These are phyloP conservation scores for Microchrysa polita DNA, from an alignment of 2,888 invertebrate genomes.

Conservation along the genomic window DNA sequence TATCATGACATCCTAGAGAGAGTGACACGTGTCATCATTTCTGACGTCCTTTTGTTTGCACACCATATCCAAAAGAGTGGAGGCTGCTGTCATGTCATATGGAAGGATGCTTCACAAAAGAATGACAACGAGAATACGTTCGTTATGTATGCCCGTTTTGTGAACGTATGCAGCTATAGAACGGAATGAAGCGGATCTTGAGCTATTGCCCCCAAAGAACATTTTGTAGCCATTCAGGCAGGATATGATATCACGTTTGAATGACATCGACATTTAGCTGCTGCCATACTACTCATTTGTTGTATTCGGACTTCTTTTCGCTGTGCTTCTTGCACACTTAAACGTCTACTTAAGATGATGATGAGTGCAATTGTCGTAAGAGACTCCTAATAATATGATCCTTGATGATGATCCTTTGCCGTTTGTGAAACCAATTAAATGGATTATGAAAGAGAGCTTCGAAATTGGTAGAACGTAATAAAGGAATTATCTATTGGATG, in stretches of 20 bases:
- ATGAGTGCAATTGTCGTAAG: constrained; percentile 27
- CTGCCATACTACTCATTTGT: not conserved
- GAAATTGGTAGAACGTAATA: too few species aligned
- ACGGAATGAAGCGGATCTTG: constrained; percentile 18
- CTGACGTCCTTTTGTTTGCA: constrained; percentile 36
- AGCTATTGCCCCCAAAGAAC: constrained; percentile 20
- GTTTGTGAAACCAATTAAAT: too few species aligned
- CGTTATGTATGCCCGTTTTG: too few species aligned
- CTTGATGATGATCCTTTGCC: not conserved
- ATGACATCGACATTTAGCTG: constrained; percentile 20
- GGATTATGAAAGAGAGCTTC: too few species aligned
- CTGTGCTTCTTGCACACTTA: not conserved
- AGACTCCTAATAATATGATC: constrained; percentile 24
- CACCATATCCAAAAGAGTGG: not conserved
- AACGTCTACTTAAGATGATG: constrained; percentile 16
- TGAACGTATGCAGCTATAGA: not conserved
- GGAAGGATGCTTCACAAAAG: constrained; percentile 5
- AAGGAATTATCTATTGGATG: too few species aligned
- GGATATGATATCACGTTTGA: constrained; percentile 27
- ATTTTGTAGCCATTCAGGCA: constrained; percentile 20
- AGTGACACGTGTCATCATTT: constrained; percentile 35
- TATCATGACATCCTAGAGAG: not conserved
- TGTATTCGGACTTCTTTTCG: too few species aligned
- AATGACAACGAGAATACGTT: not conserved
- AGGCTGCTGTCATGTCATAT: not conserved